Conservation (phyloP, 2,113 vertebrate genomes). For the Hystrix cristata region DNA sequence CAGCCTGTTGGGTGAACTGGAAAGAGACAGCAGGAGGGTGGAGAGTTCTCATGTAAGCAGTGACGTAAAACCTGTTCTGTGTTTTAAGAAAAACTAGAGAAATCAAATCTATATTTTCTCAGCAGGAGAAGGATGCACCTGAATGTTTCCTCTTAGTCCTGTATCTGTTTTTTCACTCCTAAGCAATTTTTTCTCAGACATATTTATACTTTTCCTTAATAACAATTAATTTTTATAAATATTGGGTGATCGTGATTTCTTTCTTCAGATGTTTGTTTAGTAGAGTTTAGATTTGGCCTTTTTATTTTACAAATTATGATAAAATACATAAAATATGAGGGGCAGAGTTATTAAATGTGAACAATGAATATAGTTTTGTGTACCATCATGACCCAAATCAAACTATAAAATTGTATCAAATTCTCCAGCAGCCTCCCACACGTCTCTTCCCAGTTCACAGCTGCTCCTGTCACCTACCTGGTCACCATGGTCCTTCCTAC, state of each 20-base stretch:
- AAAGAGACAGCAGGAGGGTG: neutral
- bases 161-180: neutral
- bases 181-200: neutral
- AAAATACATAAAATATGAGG: neutral
- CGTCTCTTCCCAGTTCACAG: neutral
- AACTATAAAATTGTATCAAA: neutral
- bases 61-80: neutral
- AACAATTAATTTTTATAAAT: neutral
- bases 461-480: neutral
- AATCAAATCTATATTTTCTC: neutral
- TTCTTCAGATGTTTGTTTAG: neutral
- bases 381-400: neutral
- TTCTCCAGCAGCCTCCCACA: too few relatives aligned
- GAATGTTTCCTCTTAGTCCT: neutral
- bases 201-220: neutral
- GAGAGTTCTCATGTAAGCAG: neutral
- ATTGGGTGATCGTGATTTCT: neutral
- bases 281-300: neutral
- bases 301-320: neutral
- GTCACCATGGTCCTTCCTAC: too few relatives aligned
- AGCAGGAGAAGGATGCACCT: neutral
- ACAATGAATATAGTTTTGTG: neutral
- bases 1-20: neutral
- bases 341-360: neutral
- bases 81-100: neutral